A percentile compares a stretch with the other conserved stretches of the same genome.
phyloP scores from a whole-genome alignment of 2,888 invertebrate species.

The Drosophila meridiana region DNA sequence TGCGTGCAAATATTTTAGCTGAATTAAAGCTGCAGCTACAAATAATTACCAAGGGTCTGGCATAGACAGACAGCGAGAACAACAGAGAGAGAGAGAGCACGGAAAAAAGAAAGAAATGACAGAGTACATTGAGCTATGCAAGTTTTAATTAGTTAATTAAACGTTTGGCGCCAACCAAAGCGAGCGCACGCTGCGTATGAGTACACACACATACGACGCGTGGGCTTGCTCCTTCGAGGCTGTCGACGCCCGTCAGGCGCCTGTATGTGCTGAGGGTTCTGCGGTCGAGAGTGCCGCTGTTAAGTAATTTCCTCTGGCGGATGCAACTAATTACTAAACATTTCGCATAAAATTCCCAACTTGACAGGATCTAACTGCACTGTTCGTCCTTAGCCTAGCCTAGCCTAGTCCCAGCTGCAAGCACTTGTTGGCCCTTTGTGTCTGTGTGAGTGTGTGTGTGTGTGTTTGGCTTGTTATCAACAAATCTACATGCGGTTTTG shows the following conservation, averaged over 20 bases:
- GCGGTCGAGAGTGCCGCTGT: conserved; percentile 50
- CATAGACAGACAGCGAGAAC: conserved; percentile 17
- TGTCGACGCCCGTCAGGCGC: conserved; percentile 56
- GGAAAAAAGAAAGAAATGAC: conserved; percentile 7
- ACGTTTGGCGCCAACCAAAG: conserved; percentile 66
- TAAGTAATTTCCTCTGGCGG: conserved; percentile 78
- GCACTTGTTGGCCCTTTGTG: conserved; percentile 31
- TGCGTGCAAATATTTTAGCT: conserved; percentile 61
- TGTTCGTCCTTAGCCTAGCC: conserved; percentile 30
- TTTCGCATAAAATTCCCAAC: conserved; percentile 77
- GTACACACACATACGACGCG: conserved; percentile 39
- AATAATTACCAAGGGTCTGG: conserved; percentile 67
- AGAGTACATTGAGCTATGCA: conserved; percentile 48
- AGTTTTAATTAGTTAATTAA: conserved; percentile 80
- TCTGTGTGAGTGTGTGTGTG: conserved; percentile 10
- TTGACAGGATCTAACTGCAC: conserved; percentile 75
- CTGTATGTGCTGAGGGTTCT: conserved; percentile 27
- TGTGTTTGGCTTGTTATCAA: conserved; percentile 68
- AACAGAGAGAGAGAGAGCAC: conserved; percentile 10
- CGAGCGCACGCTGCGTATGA: conserved; percentile 64
- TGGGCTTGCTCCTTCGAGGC: conserved; percentile 57
- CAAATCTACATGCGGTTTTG: conserved; percentile 76
- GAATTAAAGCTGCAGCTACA: conserved; percentile 67
- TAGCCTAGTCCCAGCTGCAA: conserved; percentile 19
- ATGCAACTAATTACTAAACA: conserved; percentile 82